Conservation (phyloP, 2,797 vertebrate species). For the Sebastes minor region DNA sequence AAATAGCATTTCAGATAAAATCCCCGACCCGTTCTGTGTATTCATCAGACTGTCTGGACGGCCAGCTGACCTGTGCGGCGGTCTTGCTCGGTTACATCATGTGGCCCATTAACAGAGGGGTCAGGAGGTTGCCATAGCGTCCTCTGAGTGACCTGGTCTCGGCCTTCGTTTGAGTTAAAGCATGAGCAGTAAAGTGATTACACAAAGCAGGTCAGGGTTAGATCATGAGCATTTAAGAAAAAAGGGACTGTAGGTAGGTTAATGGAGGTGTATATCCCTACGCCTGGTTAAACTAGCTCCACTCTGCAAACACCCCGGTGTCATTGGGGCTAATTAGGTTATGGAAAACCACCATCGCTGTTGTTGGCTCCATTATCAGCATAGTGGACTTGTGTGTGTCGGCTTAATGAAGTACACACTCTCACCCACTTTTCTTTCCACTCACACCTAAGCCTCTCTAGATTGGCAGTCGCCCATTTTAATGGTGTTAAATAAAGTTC, state of each 20-base stretch:
- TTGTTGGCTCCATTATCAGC: not conserved
- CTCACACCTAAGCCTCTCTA: conserved; percentile 7
- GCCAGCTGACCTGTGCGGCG: conserved; percentile 19
- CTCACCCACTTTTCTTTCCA: not conserved
- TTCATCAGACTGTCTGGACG: conserved; percentile 15
- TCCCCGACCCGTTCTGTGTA: conserved; percentile 7
- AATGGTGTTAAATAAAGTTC: not conserved
- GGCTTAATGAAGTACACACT: not conserved
- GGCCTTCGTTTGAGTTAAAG: not conserved
- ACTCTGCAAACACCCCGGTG: not conserved
- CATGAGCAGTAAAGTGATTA: not conserved
- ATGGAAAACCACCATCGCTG: not conserved
- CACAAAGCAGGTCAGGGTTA: conserved; percentile 8
- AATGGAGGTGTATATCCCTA: not conserved
- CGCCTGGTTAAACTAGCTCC: not conserved
- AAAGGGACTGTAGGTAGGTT: not conserved
- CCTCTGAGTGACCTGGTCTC: conserved; percentile 3
- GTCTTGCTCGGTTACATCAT: conserved; percentile 29
- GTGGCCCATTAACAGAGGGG: conserved; percentile 8
- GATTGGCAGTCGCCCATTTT: not conserved
- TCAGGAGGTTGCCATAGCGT: not conserved
- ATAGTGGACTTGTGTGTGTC: not conserved
- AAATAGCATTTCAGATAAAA: conserved; percentile 44
- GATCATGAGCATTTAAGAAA: not conserved
- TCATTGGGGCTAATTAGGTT: not conserved